phyloP scores from a whole-genome alignment of 2,797 vertebrate species.

The Gastrophryne carolinensis region DNA sequence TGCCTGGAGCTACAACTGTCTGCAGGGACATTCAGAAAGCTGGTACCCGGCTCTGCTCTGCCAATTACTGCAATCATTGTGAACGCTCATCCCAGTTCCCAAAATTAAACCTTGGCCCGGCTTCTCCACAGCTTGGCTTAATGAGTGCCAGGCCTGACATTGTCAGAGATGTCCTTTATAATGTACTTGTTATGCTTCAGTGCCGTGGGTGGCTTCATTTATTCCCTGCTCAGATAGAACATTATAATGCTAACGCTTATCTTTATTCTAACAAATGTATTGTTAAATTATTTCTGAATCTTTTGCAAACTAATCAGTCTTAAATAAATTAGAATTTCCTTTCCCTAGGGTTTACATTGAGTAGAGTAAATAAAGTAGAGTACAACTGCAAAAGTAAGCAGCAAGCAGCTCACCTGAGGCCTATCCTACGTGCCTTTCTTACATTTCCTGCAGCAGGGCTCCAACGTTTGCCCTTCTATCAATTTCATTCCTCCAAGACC shows the following conservation, averaged over 20 bases:
- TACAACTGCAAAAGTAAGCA: too few relatives aligned
- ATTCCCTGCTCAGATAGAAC: not conserved
- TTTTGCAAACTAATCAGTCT: not conserved
- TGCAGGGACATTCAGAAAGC: not conserved
- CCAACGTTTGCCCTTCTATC: too few relatives aligned
- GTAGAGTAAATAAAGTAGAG: too few relatives aligned
- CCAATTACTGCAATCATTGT: conserved; percentile 35
- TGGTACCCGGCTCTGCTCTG: not conserved
- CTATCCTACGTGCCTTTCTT: too few relatives aligned
- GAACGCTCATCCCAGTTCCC: not conserved
- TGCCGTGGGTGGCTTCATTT: not conserved
- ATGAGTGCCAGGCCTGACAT: conserved; percentile 6
- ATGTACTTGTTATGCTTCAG: not conserved
- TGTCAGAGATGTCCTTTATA: not conserved
- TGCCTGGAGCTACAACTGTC: not conserved
- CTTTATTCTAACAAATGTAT: too few relatives aligned
- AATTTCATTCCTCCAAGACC: too few relatives aligned
- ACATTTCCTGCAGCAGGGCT: too few relatives aligned
- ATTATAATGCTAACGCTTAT: too few relatives aligned
- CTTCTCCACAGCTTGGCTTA: conserved; percentile 4
- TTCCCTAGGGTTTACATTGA: too few relatives aligned
- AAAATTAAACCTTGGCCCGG: not conserved
- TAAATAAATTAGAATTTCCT: not conserved
- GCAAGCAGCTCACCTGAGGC: too few relatives aligned
- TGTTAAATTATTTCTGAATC: too few relatives aligned